phyloP scores from a whole-genome alignment of 35 echinoderm and acorn worm genomes.

The Chiridota heheva region DNA sequence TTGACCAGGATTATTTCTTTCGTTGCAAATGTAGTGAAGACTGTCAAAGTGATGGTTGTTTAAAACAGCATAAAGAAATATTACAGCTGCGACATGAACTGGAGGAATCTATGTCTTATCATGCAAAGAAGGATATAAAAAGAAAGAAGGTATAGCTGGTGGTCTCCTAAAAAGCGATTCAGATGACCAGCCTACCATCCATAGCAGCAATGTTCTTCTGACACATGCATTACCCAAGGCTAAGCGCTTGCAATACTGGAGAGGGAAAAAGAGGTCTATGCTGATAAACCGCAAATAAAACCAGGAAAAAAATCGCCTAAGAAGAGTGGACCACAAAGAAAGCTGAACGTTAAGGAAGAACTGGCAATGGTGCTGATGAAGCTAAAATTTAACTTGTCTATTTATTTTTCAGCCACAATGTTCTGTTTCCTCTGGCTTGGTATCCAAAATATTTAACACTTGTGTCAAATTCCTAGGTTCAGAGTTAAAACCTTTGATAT shows the following conservation, averaged over 20 bases:
- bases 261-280: neutral
- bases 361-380: constrained; percentile 50
- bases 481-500: constrained; percentile 33
- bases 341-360: constrained; percentile 30
- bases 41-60: too few species aligned
- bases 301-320: too few species aligned
- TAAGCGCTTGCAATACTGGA: constrained; percentile 43
- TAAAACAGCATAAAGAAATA: too few species aligned
- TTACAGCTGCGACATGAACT: too few species aligned
- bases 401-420: constrained; percentile 17
- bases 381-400: constrained; percentile 13
- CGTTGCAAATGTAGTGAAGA: too few species aligned
- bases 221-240: neutral
- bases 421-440: constrained; percentile 20
- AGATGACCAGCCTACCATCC: too few species aligned
- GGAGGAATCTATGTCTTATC: too few species aligned
- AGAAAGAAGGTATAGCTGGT: neutral
- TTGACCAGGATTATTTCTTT: too few species aligned
- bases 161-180: too few species aligned
- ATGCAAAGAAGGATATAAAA: too few species aligned
- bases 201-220: constrained; percentile 5
- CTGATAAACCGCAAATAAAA: neutral
- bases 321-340: constrained; percentile 39
- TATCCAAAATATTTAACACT: constrained; percentile 40
- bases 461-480: constrained; percentile 53